Base-by-base conservation (phyloP, 2,888 invertebrate genomes). In the Drosophila paucipuncta region DNA sequence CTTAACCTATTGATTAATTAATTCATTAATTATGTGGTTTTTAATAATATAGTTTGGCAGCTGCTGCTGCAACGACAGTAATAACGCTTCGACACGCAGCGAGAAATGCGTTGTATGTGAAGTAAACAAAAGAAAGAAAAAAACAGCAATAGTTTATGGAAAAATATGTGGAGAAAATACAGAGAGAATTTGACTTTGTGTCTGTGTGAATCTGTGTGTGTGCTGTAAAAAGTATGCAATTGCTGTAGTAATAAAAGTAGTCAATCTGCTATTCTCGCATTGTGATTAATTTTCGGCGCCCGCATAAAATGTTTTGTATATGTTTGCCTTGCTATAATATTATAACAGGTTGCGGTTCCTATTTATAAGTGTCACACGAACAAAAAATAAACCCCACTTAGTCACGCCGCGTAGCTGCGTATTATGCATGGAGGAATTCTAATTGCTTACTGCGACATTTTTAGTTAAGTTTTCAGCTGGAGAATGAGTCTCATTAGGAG, bases 91-190 rank as follows among this genome's bases (percentile, higher is more conserved):
- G 41, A 65, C 53, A 59, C 50, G 43, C 22, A 58, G 35, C 16
- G 30, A 65, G 16, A 47, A 47, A 47, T 47, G 47, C 41, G 52
- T 28, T 65, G 76, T 62, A 47, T 59, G 33, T 79, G 70, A 86
- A 84, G 89, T 89, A 85, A 89, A 89, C 89, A 85, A 85, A 84
- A 78, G 70, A 80, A 71, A 73, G 4, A 16, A 47, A 22, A 10
- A 22, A 43, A 25, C 60, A 49, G 4, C 16, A 69, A 74, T 53
- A 28, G 63, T 58, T 68, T 64, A 55, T 85, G 80, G 67, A 80
- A 63, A 67, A 65, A 31, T 53, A 30, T 59, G 18, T 62, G 47
- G 35, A 11, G 31, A 58, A 22, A 33, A 58, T 33, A 41, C 10
- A 57, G 54, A 50, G 31, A 16, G 10, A 22, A 25, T 13, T 70